Evolutionary conservation across 2,113 vertebrate species (phyloP).

Genomic region (Talpa occidentalis): DNA sequence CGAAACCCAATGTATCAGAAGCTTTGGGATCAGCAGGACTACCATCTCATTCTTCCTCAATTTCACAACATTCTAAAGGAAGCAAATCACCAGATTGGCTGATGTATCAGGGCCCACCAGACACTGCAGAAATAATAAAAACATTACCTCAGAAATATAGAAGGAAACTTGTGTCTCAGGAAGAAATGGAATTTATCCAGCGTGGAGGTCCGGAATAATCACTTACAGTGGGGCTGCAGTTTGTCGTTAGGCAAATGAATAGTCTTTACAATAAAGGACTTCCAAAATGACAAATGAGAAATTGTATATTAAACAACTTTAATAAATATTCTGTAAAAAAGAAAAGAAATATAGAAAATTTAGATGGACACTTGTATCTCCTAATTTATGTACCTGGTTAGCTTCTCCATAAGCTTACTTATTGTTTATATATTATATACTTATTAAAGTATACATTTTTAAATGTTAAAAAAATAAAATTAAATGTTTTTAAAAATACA

Average conservation of each 20-base stretch:
- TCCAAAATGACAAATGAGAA: constrained; percentile 73
- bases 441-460: constrained; percentile 76
- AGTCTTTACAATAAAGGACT: constrained; percentile 77
- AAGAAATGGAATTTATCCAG: constrained; percentile 90
- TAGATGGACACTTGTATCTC: constrained; percentile 52
- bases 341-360: constrained; percentile 49
- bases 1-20: constrained; percentile 84
- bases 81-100: constrained; percentile 62
- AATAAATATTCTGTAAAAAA: constrained; percentile 75
- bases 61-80: constrained; percentile 77
- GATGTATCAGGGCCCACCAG: constrained; percentile 76
- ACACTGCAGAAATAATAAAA: too few relatives aligned
- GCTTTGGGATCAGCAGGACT: too few relatives aligned
- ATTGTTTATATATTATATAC: constrained; percentile 69
- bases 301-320: constrained; percentile 74
- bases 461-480: too few relatives aligned
- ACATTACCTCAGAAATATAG: constrained; percentile 88
- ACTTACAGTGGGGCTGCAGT: not conserved
- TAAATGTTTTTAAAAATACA: too few relatives aligned
- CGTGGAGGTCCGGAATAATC: constrained; percentile 89
- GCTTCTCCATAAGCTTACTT: constrained; percentile 64
- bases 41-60: constrained; percentile 75
- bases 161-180: constrained; percentile 85
- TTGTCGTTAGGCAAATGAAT: too few relatives aligned
- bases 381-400: constrained; percentile 64